Evolutionary conservation across 2,797 vertebrate genomes (phyloP).

Genomic region (Oreochromis grahami): DNA sequence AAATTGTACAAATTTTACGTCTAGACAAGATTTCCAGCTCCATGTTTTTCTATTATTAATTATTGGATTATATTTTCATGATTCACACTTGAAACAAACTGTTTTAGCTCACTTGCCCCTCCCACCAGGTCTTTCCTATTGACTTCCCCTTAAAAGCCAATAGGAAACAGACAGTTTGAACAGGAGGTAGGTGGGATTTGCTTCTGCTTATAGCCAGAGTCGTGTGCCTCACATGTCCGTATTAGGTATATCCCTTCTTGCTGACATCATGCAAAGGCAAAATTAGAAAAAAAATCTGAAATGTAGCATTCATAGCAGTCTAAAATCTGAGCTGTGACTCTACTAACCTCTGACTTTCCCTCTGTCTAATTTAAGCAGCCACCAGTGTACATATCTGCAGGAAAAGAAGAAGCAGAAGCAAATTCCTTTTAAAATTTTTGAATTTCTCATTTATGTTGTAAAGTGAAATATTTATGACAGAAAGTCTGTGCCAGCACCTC

Average conservation of each 20-base stretch:
- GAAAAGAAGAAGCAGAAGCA: background rate
- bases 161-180: background rate
- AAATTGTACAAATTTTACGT: fast-evolving
- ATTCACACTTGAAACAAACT: background rate
- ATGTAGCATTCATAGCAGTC: background rate
- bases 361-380: background rate
- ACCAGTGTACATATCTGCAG: background rate
- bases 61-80: background rate
- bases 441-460: background rate
- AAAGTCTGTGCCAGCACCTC: background rate
- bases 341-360: background rate
- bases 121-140: fast-evolving
- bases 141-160: background rate
- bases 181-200: background rate
- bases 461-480: background rate
- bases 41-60: background rate
- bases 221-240: fast-evolving
- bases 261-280: background rate
- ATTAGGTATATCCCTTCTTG: background rate
- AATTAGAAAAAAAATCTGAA: background rate
- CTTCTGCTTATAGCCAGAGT: background rate
- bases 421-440: background rate
- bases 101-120: too few species aligned
- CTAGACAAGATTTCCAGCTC: background rate
- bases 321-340: background rate